Evolutionary conservation across 2,797 vertebrate genomes (phyloP), one percentile per base, ranked within the genome.

Genomic region (Gallinago solitaria): DNA sequence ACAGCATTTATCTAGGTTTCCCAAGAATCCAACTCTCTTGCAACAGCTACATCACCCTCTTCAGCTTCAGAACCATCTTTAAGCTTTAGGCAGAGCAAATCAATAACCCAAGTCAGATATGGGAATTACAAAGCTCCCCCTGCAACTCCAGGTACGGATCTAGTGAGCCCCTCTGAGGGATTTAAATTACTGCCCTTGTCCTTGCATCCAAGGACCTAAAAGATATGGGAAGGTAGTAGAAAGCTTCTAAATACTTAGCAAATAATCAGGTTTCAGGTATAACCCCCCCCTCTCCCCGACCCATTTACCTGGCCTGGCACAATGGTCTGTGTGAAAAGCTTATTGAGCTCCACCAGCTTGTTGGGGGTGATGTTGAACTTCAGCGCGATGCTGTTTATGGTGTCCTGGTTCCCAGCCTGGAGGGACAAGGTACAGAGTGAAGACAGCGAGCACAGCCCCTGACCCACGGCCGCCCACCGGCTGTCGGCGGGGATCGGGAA

Each of bases 291-390:
- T 41, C 37, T 39, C 37, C 37, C 37, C 39, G 77, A 90, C 79
- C 61, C 11, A 67, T 96, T 98, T 98, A 99, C 99, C 99, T 99
- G 99, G 92, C 99, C 99, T 43, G 99, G 98, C 95, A 99, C 98
- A 94, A 99, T 98, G 10, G 99, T 99, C 68, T 98, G 99, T 2
- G 99, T 98, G 95, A 99, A 99, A 94, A 99, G 99, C 91, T 98
- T 99, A 98, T 99, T 99, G 88, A 99, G 97, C 96, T 99, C 99
- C 95, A 99, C 99, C 96, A 99, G 98, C 95, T 99, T 99, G 98
- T 99, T 99, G 51, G 99, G 99, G 78, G 99, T 99, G 97, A 99
- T 90, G 96, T 99, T 99, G 97, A 99, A 99, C 90, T 99, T 99
- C 76, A 99, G 98, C 23, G 99, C 99, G 75, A 99, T 99, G 96